Evolutionary conservation across 2,888 invertebrate genomes (phyloP).

Genomic region (Ophion obscuratus): DNA sequence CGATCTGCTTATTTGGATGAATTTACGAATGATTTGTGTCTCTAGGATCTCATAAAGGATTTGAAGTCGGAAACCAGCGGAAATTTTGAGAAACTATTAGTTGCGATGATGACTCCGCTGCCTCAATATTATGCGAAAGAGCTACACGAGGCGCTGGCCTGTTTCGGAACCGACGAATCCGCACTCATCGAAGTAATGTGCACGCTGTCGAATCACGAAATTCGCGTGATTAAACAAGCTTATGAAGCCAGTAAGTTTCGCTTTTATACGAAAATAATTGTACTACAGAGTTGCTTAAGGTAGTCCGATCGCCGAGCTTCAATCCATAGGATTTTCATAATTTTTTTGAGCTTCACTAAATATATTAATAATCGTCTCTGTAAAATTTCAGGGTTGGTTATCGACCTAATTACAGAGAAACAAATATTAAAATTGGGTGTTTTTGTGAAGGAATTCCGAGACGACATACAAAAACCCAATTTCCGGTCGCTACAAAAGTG

Average conservation of each 20-base stretch:
- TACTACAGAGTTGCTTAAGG: neutral
- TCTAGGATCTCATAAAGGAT: conserved; percentile 84
- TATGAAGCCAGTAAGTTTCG: conserved; percentile 84
- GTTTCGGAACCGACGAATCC: conserved; percentile 86
- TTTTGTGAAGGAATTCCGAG: no score
- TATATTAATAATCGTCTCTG: no score
- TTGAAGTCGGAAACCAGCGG: conserved; percentile 87
- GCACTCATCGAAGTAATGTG: conserved; percentile 87
- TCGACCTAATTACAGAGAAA: no score
- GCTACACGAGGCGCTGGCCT: conserved; percentile 86
- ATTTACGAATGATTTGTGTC: neutral
- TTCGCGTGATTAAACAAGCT: conserved; percentile 84
- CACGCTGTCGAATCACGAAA: conserved; percentile 86
- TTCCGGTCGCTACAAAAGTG: no score
- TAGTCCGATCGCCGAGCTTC: no score
- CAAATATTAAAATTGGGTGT: no score
- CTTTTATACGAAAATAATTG: neutral
- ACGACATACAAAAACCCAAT: no score
- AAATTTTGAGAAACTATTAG: conserved; percentile 85
- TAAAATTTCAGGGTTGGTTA: no score
- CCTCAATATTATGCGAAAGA: conserved; percentile 86
- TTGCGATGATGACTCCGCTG: conserved; percentile 86
- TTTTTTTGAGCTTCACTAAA: no score
- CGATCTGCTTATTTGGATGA: neutral
- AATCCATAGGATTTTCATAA: no score